A percentile compares a stretch with the other conserved stretches of the same genome.
Evolutionary conservation across 1,140 invertebrate genomes (phyloP).

Genomic region (Bombyx mori): DNA sequence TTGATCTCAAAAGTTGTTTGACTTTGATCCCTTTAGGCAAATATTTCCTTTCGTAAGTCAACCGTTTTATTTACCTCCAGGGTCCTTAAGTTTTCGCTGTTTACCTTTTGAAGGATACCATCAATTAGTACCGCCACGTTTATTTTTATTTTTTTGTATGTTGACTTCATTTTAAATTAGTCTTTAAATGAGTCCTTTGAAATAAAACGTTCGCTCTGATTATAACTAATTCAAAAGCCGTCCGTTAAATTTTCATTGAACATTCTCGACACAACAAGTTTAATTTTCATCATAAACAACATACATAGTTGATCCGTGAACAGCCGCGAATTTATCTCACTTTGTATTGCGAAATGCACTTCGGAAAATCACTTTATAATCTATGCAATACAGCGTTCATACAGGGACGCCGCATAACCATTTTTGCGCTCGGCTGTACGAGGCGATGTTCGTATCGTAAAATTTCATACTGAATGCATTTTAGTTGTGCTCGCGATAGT

Average conservation of each 20-base stretch:
- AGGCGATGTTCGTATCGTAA: slow-evolving; percentile 17
- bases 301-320: slow-evolving; percentile 28
- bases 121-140: background rate
- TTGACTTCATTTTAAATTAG: too few species aligned
- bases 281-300: background rate
- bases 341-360: slow-evolving; percentile 38
- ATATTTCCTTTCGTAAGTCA: slow-evolving; percentile 8
- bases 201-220: too few species aligned
- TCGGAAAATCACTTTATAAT: slow-evolving; percentile 57
- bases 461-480: slow-evolving; percentile 35
- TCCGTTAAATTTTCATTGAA: too few species aligned
- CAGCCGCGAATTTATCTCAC: slow-evolving; percentile 33
- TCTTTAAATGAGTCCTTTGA: too few species aligned
- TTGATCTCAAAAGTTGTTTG: slow-evolving; percentile 17
- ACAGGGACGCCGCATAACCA: slow-evolving; percentile 30
- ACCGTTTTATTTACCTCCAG: background rate
- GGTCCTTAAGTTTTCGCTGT: background rate
- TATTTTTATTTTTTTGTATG: background rate
- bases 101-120: too few species aligned
- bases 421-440: slow-evolving; percentile 30
- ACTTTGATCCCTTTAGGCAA: slow-evolving; percentile 9
- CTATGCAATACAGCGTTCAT: slow-evolving; percentile 33
- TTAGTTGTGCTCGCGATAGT: background rate
- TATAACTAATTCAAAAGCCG: too few species aligned
- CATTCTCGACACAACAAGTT: too few species aligned